Evolutionary conservation across 2,113 vertebrate genomes (phyloP).

Genomic region (Anser cygnoides): DNA sequence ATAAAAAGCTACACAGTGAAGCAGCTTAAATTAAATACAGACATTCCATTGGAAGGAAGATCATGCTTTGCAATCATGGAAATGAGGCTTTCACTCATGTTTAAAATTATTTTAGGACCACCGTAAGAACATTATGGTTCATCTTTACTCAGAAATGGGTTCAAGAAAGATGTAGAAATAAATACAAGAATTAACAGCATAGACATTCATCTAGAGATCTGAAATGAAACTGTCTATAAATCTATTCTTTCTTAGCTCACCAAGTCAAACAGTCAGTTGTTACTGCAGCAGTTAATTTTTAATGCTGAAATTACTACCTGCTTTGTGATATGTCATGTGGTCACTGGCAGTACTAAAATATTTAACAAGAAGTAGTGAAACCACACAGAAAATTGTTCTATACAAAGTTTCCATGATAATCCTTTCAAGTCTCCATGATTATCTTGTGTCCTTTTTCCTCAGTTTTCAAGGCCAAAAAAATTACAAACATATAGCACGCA

Average conservation of each 20-base stretch:
- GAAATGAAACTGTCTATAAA: neutral
- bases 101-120: neutral
- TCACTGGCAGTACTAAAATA: conserved; percentile 38
- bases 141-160: neutral
- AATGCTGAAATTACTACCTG: conserved; percentile 48
- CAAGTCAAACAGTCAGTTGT: neutral
- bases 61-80: neutral
- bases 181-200: neutral
- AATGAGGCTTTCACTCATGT: neutral
- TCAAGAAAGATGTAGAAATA: neutral
- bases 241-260: neutral
- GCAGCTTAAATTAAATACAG: neutral
- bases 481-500: neutral
- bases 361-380: conserved; percentile 38
- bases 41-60: neutral
- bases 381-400: neutral
- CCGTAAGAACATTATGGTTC: neutral
- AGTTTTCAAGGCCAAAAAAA: neutral
- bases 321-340: neutral
- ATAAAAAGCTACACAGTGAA: neutral
- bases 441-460: neutral
- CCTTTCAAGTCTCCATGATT: neutral
- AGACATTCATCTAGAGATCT: neutral
- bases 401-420: neutral
- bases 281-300: conserved; percentile 55